Percentiles rank a stretch among this genome's conserved stretches.
Evolutionary conservation across 64 coral and sea anemone species (phyloP).

Genomic region (Montipora cactus): DNA sequence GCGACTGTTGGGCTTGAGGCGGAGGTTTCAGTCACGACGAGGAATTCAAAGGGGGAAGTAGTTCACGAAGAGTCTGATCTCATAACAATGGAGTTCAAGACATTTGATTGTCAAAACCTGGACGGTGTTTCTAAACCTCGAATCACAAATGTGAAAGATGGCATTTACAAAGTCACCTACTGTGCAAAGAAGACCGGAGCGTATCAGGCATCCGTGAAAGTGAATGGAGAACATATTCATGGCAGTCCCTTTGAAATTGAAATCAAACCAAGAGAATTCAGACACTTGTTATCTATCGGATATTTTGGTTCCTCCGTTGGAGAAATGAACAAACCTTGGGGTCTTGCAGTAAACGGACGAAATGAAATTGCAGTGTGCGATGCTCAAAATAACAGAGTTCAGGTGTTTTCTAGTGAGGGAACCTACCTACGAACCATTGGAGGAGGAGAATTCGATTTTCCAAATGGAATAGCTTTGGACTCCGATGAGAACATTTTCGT

Average conservation of each 20-base stretch:
- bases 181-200: slow-evolving; percentile 15
- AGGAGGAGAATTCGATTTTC: slow-evolving; percentile 34
- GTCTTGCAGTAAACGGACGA: slow-evolving; percentile 37
- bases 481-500: slow-evolving; percentile 5
- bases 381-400: slow-evolving; percentile 20
- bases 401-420: slow-evolving; percentile 13
- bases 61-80: slow-evolving; percentile 15
- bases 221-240: slow-evolving; percentile 53
- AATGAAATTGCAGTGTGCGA: slow-evolving; percentile 46
- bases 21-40: slow-evolving; percentile 16
- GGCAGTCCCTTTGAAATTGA: slow-evolving; percentile 51
- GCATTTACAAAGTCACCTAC: slow-evolving; percentile 46
- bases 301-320: neutral
- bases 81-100: slow-evolving; percentile 24
- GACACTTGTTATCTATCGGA: slow-evolving; percentile 27
- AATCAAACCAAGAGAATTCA: slow-evolving; percentile 46
- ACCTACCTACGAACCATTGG: neutral
- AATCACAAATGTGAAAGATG: slow-evolving; percentile 61
- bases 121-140: neutral
- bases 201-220: neutral
- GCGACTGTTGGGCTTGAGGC: slow-evolving; percentile 62
- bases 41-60: slow-evolving; percentile 18
- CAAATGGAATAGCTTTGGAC: slow-evolving; percentile 17
- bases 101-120: neutral
- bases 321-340: slow-evolving; percentile 32